These are phyloP conservation scores for Yponomeuta evonymella DNA, from an alignment of 2,888 invertebrate species.

Conservation along the genomic window DNA sequence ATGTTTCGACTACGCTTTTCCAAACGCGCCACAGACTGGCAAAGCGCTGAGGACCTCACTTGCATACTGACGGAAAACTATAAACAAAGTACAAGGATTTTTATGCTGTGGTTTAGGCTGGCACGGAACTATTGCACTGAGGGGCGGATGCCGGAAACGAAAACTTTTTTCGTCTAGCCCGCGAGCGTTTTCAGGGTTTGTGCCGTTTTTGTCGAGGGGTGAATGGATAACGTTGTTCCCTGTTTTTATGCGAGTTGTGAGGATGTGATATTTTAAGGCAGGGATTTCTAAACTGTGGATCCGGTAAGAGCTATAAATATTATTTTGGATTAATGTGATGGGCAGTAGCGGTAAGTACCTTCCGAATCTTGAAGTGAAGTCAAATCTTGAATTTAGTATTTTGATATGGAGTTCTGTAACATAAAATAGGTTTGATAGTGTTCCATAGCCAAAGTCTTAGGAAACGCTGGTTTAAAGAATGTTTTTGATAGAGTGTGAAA, in stretches of 20 bases:
- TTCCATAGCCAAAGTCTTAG: too few species aligned
- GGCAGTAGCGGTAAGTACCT: too few species aligned
- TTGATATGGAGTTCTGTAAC: too few species aligned
- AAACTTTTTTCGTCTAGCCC: conserved; percentile 62
- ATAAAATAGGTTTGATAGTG: too few species aligned
- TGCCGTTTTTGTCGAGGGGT: conserved; percentile 45
- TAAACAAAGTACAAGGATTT: not conserved
- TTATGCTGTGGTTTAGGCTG: not conserved
- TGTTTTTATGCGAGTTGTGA: conserved; percentile 43
- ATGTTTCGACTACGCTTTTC: conserved; percentile 32
- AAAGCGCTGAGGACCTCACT: not conserved
- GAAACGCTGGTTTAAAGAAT: not conserved
- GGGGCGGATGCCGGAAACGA: conserved; percentile 47
- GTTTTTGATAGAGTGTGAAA: conserved; percentile 13
- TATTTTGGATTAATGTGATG: too few species aligned
- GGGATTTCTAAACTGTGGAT: too few species aligned
- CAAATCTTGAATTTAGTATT: too few species aligned
- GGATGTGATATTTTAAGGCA: conserved; percentile 40
- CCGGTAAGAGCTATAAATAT: too few species aligned
- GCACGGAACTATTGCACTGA: not conserved
- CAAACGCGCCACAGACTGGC: not conserved
- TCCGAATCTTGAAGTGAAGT: too few species aligned
- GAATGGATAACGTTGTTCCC: conserved; percentile 56
- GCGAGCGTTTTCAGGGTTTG: conserved; percentile 52
- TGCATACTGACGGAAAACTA: not conserved